Conservation (phyloP, 2,888 invertebrate genomes). For the Plebejus argus region DNA sequence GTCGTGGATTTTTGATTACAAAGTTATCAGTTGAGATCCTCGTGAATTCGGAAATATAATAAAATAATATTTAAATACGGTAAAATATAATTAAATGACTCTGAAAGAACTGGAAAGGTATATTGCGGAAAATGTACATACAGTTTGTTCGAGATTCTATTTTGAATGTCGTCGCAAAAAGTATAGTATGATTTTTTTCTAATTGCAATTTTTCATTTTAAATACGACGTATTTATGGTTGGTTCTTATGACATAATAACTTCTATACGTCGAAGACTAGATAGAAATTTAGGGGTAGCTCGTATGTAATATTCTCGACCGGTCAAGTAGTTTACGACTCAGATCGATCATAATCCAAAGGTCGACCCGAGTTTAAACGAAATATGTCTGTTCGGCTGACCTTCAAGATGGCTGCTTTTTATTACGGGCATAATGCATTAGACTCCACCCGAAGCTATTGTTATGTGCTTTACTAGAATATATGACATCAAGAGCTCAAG, state of each 20-base stretch:
- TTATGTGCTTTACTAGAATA: not conserved
- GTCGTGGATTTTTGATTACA: not conserved
- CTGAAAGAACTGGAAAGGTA: too few species aligned
- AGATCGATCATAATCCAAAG: constrained; percentile 18
- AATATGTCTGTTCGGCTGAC: constrained; percentile 13
- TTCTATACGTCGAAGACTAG: not conserved
- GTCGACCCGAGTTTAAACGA: constrained; percentile 26
- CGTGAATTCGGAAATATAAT: too few species aligned
- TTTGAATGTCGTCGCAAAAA: too few species aligned
- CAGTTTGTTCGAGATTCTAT: too few species aligned
- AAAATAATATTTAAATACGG: too few species aligned
- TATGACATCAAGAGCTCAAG: not conserved
- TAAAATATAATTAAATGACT: too few species aligned
- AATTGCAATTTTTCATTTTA: too few species aligned
- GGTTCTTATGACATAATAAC: too few species aligned
- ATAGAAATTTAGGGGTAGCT: not conserved
- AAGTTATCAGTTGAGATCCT: not conserved
- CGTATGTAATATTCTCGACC: constrained; percentile 5
- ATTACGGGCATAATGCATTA: constrained; percentile 23
- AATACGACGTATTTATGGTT: too few species aligned
- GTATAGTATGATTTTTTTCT: too few species aligned
- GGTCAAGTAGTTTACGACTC: constrained; percentile 9
- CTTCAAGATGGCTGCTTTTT: constrained; percentile 25
- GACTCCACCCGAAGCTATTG: not conserved
- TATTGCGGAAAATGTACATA: too few species aligned